Conservation (phyloP, 2,797 vertebrate genomes). For the Microhierax caerulescens region DNA sequence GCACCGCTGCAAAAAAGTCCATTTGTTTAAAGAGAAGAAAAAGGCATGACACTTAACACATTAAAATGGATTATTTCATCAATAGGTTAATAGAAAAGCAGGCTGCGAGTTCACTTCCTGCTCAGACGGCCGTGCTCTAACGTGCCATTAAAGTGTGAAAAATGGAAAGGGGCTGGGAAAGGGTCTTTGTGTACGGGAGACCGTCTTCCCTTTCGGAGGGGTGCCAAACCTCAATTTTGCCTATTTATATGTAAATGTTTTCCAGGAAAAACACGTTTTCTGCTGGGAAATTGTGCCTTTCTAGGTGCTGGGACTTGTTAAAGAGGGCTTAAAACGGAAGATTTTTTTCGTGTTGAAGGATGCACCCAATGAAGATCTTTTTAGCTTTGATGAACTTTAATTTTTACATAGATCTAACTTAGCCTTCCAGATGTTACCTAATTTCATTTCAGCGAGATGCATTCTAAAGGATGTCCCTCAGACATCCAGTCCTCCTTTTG, state of each 20-base stretch:
- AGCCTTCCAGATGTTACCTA: not conserved
- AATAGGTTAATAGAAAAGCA: conserved; percentile 76
- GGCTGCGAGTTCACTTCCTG: conserved; percentile 53
- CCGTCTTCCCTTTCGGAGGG: not conserved
- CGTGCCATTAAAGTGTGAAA: conserved; percentile 51
- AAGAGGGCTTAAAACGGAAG: not conserved
- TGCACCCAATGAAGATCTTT: not conserved
- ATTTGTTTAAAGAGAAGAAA: conserved; percentile 62
- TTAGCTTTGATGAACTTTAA: not conserved
- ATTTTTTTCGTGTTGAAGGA: not conserved
- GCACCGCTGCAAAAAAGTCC: not conserved
- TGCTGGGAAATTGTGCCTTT: not conserved
- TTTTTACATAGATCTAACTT: not conserved
- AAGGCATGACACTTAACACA: conserved; percentile 42
- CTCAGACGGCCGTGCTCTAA: not conserved
- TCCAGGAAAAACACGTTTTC: conserved; percentile 15
- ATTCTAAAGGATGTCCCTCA: not conserved
- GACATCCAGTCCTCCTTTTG: not conserved
- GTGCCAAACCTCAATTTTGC: not conserved
- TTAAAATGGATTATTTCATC: conserved; percentile 77
- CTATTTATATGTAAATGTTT: conserved; percentile 79
- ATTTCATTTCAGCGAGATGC: not conserved
- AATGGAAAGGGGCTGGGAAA: conserved; percentile 23
- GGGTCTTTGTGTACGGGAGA: not conserved
- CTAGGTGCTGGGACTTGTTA: not conserved